Evolutionary conservation across 1,140 invertebrate genomes (phyloP), one percentile per base, ranked within the genome.

Genomic region (Sycophila sp.): DNA sequence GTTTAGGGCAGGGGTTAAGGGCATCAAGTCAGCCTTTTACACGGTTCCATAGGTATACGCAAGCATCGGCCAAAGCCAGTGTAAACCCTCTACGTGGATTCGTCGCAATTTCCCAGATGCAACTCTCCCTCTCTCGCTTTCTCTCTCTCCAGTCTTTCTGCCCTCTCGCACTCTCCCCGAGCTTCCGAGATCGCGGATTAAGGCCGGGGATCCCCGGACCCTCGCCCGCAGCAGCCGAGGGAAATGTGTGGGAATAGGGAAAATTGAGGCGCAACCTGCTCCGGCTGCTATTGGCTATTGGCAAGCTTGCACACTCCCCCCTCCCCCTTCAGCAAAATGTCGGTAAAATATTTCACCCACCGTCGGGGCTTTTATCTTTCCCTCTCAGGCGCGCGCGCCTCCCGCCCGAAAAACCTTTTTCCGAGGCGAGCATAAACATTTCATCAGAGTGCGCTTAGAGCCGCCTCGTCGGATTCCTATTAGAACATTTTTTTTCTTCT

Each of bases 211-310:
- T 62, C 49, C 24, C 24, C 34, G 55, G 40, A 28, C 30, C 28
- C 17, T 13, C 10, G 38, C 32, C 56, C 24, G 28, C n/a, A n/a
- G n/a, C n/a, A n/a, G 40, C 19, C 28, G 55, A 36, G 28, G 6
- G 30, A 34, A 56, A 56, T 42, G 45, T 60, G 56, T 69, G 45
- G 65, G 45, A 68, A 69, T 60, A 55, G 67, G 58, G 47, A 69
- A 69, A 69, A 63, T 62, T 62, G 67, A 36, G 64, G 60, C 68
- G 51, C 60, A 60, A 70, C 59, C 51, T 58, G 67, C 58, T 69
- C 30, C 49, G 2, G 17, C 45, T 55, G 62, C 69, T 66, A 71
- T 71, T 71, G 69, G 69, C 69, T 66, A 65, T 71, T 65, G 69
- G 69, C 69, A 71, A 66, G 55, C 69, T 71, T 56, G 58, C 59